Conservation (phyloP, 2,797 vertebrate species). For the Notoglanidium macrostoma region DNA sequence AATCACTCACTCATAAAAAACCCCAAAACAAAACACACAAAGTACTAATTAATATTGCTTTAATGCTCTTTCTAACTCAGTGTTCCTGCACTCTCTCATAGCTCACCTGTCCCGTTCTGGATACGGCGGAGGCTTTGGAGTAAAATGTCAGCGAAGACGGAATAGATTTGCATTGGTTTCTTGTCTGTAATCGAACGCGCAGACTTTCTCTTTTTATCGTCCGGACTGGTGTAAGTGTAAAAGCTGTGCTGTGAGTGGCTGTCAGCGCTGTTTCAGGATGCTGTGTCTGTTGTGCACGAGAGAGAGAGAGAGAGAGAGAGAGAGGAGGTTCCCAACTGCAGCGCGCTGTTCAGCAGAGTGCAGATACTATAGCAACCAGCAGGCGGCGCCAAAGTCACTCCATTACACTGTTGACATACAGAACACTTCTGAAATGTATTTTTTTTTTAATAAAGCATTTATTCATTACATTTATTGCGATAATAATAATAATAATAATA, state of each 20-base stretch:
- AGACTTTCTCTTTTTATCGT: not conserved
- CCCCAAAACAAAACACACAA: not conserved
- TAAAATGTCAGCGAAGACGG: not conserved
- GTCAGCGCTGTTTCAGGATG: constrained; percentile 40
- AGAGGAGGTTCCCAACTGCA: not conserved
- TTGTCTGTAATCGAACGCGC: not conserved
- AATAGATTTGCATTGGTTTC: not conserved
- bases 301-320: constrained; percentile 6
- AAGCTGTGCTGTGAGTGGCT: not conserved
- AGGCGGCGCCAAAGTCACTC: constrained; percentile 20
- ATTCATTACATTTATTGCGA: too few relatives aligned
- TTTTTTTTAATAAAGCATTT: too few relatives aligned
- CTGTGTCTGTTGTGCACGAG: constrained; percentile 8
- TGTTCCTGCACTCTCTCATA: not conserved
- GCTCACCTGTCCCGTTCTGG: constrained; percentile 42
- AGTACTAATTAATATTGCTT: not conserved
- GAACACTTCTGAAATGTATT: not conserved
- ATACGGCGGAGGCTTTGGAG: not conserved
- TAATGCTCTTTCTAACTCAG: not conserved
- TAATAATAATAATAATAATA: too few relatives aligned
- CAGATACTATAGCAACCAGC: not conserved
- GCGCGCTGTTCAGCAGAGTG: constrained; percentile 6
- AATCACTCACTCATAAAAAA: not conserved
- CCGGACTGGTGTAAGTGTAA: not conserved
- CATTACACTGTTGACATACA: not conserved